Evolutionary conservation across 1,140 invertebrate genomes (phyloP), one percentile per base, ranked within the genome.

Genomic region (Caenorhabditis latens): DNA sequence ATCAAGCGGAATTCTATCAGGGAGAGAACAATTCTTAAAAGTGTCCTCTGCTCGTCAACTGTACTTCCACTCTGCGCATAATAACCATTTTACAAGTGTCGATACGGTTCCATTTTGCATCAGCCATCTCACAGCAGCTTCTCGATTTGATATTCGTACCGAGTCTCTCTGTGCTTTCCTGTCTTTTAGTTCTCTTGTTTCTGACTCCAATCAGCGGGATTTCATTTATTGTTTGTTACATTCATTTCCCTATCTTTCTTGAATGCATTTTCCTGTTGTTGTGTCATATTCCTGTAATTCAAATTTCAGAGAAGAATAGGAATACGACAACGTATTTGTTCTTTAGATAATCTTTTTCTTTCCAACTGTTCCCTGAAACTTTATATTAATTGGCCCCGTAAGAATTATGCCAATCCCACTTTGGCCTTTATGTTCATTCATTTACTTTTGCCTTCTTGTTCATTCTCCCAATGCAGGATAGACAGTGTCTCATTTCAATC

Each of bases 41-140:
- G n/a, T n/a, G n/a, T n/a, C n/a, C n/a, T 79, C 46, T 11, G 9
- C 16, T 24, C n/a, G n/a, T 50, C 46, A 40, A 79, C 71, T 43
- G 14, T 42, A 43, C 42, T 42, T 43, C 46, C 71, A 53, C n/a
- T 79, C 71, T 79, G 71, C 71, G 43, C 71, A 42, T 79, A 50
- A 79, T 79, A 79, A 79, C 71, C 71, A 79, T 79, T 79, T 79
- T 79, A 79, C 71, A 79, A 79, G 71, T 79, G 71, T 79, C 71
- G n/a, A 79, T 79, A 79, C 71, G 71, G 71, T 79, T 79, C 71
- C 46, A 79, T 53, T 79, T 79, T 79, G 43, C 71, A 79, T 79
- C 71, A 79, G 71, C 71, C 71, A 79, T 53, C 71, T 79, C 71
- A 19, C 24, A 79, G 71, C 71, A 79, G 71, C 71, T 50, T 50